Conservation (phyloP, 2,888 invertebrate genomes). For the Ochlodes sylvanus region DNA sequence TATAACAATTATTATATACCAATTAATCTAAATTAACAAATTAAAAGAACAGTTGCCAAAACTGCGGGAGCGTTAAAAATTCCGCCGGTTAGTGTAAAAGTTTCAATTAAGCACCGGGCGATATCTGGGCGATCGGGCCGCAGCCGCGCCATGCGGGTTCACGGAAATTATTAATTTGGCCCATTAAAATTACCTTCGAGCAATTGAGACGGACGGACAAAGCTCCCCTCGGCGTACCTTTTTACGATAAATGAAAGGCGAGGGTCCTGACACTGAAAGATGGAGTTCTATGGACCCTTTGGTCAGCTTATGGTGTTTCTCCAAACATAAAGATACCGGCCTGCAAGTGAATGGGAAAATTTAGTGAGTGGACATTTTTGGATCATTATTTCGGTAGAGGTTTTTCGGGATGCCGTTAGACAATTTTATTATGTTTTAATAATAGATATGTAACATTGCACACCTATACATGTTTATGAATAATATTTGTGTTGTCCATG, state of each 20-base stretch:
- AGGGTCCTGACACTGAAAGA: slow-evolving; percentile 47
- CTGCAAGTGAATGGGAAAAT: slow-evolving; percentile 1
- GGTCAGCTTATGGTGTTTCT: slow-evolving; percentile 33
- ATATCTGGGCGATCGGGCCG: slow-evolving; percentile 40
- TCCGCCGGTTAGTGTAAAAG: slow-evolving; percentile 51
- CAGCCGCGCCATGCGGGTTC: slow-evolving; percentile 49
- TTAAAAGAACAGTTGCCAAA: slow-evolving; percentile 19
- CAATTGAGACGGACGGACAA: slow-evolving; percentile 52
- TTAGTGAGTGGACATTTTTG: slow-evolving; percentile 21
- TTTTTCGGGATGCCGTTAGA: too few species aligned
- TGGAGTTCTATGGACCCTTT: slow-evolving; percentile 38
- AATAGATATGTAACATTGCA: too few species aligned
- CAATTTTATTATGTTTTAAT: too few species aligned
- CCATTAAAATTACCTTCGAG: slow-evolving; percentile 57
- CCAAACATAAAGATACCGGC: slow-evolving; percentile 10
- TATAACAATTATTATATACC: not conserved
- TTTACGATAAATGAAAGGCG: slow-evolving; percentile 49
- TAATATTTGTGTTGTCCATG: too few species aligned
- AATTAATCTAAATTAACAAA: not conserved
- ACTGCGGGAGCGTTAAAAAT: slow-evolving; percentile 46
- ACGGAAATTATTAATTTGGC: slow-evolving; percentile 59
- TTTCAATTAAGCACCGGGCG: slow-evolving; percentile 47
- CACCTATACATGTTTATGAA: too few species aligned
- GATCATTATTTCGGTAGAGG: not conserved
- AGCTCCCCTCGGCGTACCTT: slow-evolving; percentile 47